A percentile compares a stretch with the other conserved stretches of the same genome.
phyloP scores from a whole-genome alignment of 2,797 vertebrate species.

The Pelodytes ibericus region DNA sequence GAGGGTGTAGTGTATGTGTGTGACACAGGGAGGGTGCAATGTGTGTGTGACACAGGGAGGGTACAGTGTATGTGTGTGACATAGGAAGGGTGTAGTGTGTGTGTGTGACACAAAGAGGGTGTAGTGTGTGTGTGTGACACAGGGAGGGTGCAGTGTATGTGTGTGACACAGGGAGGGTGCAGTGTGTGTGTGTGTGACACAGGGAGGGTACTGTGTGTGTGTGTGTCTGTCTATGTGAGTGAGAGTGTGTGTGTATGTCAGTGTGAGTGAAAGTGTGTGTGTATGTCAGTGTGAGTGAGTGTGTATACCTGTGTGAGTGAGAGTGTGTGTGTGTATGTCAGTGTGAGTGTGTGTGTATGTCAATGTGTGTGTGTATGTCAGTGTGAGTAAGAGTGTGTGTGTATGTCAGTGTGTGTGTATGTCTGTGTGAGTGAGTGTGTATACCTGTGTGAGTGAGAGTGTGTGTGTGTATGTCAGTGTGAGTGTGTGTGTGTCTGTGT shows the following conservation, averaged over 20 bases:
- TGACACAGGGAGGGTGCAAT: neutral
- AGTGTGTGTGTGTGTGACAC: neutral
- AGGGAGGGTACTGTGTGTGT: neutral
- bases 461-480: neutral
- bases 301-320: neutral
- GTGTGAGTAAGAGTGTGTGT: neutral
- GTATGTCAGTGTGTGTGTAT: neutral
- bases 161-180: neutral
- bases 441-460: neutral
- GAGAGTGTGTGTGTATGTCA: neutral
- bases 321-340: neutral
- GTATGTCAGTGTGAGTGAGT: neutral
- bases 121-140: neutral
- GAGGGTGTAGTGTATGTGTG: neutral
- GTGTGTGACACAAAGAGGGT: neutral
- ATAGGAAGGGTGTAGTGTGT: too few relatives aligned
- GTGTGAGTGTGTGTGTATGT: neutral
- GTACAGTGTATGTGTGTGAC: too few relatives aligned
- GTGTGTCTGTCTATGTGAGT: too few relatives aligned
- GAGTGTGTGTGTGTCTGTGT: neutral
- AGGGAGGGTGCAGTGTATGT: constrained; percentile 2
- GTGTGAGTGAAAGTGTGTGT: neutral
- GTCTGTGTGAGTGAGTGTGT: neutral
- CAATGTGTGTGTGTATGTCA: neutral
- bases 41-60: neutral